Evolutionary conservation across 2,113 vertebrate genomes (phyloP), one percentile per base, ranked within the genome.

Genomic region (Paraplagusia blochii): DNA sequence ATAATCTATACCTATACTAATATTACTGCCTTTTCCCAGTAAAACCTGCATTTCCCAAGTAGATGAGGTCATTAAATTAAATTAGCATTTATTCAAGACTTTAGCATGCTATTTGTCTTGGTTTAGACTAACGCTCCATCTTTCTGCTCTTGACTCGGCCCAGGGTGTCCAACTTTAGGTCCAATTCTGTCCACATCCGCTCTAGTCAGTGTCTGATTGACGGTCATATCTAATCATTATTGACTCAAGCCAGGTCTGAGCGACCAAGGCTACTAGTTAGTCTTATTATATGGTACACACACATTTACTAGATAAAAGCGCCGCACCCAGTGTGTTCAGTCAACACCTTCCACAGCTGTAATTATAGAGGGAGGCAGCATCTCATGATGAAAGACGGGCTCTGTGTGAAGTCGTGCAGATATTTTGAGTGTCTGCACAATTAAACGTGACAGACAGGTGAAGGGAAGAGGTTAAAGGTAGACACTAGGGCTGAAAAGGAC

Each of bases 381-480:
- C 44, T 66, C 34, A 9, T 69, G 70, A 69, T 59, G 22, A 72
- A 16, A 50, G 16, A 55, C 40, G 14, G 11, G 46, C 34, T 22
- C 51, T 40, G 34, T 48, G 48, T 29, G 39, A 45, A 46, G 43
- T 62, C 44, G 62, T 81, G 69, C 61, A 58, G 53, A 61, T 47
- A 72, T 7, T 22, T 50, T 29, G 22, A 40, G 38, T 13, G 61
- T 38, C 11, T 11, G 38, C 19, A 70, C 72, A 76, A 74, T 77
- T 79, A 72, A 72, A 72, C 50, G 5, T 72, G 80, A 81, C 50
- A 77, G 74, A 68, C 76, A 61, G 67, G 64, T 50, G 52, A 59
- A 53, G 58, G 55, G 50, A 53, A 71, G 60, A 64, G 64, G 50
- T 53, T 59, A 53, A 59, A 56, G n/a, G n/a, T n/a, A n/a, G n/a